These are phyloP conservation scores for Ceuthmochares aereus DNA, from an alignment of 2,113 vertebrate genomes.

Conservation along the genomic window DNA sequence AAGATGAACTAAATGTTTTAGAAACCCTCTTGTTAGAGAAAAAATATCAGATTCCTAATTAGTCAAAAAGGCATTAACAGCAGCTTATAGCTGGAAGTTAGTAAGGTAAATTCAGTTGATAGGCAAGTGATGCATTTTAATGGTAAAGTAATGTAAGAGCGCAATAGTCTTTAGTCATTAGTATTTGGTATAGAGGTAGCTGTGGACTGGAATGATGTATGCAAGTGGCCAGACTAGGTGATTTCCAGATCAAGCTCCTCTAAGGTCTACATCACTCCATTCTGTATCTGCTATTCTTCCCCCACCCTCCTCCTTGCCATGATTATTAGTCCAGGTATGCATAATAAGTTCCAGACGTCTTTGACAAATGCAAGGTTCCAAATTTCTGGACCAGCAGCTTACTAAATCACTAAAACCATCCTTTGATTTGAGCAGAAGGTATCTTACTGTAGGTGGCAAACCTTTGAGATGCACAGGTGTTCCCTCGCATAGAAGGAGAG, in stretches of 20 bases:
- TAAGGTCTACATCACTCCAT: background rate
- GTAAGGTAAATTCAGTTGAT: background rate
- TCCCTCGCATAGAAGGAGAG: background rate
- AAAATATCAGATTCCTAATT: background rate
- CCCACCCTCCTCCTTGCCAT: background rate
- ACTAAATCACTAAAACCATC: background rate
- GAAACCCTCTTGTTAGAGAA: background rate
- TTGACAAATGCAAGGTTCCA: background rate
- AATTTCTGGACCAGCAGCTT: background rate
- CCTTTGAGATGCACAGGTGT: background rate
- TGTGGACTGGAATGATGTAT: background rate
- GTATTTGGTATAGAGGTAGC: background rate
- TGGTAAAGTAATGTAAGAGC: background rate
- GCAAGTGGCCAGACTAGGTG: background rate
- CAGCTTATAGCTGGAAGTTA: background rate
- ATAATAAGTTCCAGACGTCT: background rate
- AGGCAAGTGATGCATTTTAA: background rate
- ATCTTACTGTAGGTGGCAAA: background rate
- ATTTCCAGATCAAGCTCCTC: background rate
- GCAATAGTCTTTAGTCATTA: fast-evolving
- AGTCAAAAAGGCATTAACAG: background rate
- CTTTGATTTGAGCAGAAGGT: background rate
- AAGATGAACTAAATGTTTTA: background rate
- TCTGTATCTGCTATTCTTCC: background rate
- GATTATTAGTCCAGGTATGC: background rate